A percentile compares a stretch with the other conserved stretches of the same genome.
Evolutionary conservation across 2,888 invertebrate species (phyloP).

Genomic region (Cataglyphis rosenhaueri): DNA sequence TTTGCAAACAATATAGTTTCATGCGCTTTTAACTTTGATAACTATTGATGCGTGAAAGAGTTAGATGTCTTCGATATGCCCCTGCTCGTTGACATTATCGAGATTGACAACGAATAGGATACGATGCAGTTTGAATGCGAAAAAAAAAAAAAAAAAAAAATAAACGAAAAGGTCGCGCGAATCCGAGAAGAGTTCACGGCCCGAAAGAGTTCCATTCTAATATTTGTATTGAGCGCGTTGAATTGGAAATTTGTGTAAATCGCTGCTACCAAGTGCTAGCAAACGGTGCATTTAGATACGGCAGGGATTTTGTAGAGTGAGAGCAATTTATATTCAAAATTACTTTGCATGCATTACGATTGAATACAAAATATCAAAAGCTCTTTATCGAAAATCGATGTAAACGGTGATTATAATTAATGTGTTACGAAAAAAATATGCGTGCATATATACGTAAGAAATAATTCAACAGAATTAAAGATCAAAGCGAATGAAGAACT

Average conservation of each 20-base stretch:
- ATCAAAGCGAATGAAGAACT: background rate
- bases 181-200: slow-evolving; percentile 29
- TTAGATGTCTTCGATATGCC: background rate
- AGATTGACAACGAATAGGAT: slow-evolving; percentile 14
- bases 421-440: background rate
- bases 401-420: slow-evolving; percentile 40
- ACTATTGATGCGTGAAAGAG: slow-evolving; percentile 5
- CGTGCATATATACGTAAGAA: background rate
- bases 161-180: slow-evolving; percentile 28
- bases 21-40: background rate
- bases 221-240: slow-evolving; percentile 52
- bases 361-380: slow-evolving; percentile 41
- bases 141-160: slow-evolving; percentile 25
- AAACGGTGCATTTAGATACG: slow-evolving; percentile 50
- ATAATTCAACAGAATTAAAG: slow-evolving; percentile 6
- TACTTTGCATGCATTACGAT: slow-evolving; percentile 47
- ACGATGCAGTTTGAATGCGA: slow-evolving; percentile 17
- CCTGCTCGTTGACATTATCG: background rate
- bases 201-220: slow-evolving; percentile 53
- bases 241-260: slow-evolving; percentile 57
- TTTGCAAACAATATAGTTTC: background rate
- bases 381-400: slow-evolving; percentile 38
- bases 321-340: slow-evolving; percentile 51
- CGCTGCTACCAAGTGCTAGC: slow-evolving; percentile 40
- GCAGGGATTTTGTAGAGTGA: slow-evolving; percentile 34